Base-by-base conservation (phyloP, 23 tunicate genomes). In the Clavelina lepadiformis region DNA sequence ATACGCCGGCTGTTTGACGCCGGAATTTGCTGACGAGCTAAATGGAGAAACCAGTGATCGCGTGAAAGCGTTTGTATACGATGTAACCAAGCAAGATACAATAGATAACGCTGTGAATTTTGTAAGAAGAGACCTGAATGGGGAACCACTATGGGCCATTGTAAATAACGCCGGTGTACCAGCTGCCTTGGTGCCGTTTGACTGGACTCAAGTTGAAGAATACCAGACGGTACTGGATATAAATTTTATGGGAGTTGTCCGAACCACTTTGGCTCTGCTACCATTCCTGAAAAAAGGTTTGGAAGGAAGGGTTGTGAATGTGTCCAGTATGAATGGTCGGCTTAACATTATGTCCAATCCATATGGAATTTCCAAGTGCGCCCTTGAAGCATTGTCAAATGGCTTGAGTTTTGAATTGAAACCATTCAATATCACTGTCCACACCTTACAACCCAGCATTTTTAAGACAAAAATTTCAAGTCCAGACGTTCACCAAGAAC, bases 101-200 rank as follows among this genome's bases (percentile, higher is more conserved):
- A 54, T 69, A 3, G 19, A 69, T 18, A 49, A 54, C 24, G 63
- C 55, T 20, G 52, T 29, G 52, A 29, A 53, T 15, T 19, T 69
- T 31, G 75, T 69, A 20, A 6, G 6, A 3, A 6, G 53, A 15
- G 63, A 69, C 33, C 75, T 69, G 32, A 34, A 54, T 69, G 62
- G 62, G n/a, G n/a, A 54, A 80, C 59, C 72, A 56, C 53, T 80
- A 2, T 80, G 86, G 86, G 86, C 86, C 0, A 28, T 80, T 6
- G 86, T 80, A 13, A 80, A 80, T 35, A 80, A 80, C 37, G 86
- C 86, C 13, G 86, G 69, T 1, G 38, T 71, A 13, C 38, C 78
- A 7, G 78, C 81, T 6, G 35, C 65, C 0, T 8, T 54, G 26
- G 69, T 58, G 50, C 86, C 86, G 36, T 80, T 80, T 62, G 86